Evolutionary conservation across 2,888 invertebrate genomes (phyloP).

Genomic region (Pteria penguin): DNA sequence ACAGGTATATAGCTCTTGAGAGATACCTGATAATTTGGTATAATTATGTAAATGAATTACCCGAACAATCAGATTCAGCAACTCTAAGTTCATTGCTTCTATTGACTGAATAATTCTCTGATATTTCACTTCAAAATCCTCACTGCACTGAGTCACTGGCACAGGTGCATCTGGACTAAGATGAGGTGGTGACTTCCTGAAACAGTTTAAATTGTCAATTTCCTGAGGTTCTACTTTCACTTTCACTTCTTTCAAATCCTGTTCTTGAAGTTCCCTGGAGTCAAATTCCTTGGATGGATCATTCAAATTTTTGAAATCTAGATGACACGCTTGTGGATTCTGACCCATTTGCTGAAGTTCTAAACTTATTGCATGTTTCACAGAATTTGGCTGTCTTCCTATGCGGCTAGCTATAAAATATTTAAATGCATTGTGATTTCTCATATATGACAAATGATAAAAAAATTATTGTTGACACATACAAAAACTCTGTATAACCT

Average conservation of each 20-base stretch:
- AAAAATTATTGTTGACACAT: background rate
- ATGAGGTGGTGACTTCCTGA: background rate
- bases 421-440: background rate
- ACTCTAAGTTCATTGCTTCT: background rate
- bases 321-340: background rate
- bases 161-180: background rate
- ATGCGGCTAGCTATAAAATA: conserved; percentile 73
- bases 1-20: too few species aligned
- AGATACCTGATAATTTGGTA: too few species aligned
- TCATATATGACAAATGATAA: background rate
- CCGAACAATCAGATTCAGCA: background rate
- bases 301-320: conserved; percentile 23
- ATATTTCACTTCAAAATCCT: background rate
- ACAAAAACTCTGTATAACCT: too few species aligned
- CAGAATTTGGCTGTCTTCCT: conserved; percentile 79
- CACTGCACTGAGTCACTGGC: background rate
- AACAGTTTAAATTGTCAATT: background rate
- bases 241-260: background rate
- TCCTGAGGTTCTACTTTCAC: background rate
- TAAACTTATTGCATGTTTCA: conserved; percentile 77
- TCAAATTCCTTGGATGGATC: conserved; percentile 1
- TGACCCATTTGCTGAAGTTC: conserved; percentile 58
- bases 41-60: too few species aligned
- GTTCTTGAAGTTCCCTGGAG: background rate
- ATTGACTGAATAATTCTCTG: background rate